phyloP scores from a whole-genome alignment of 2,888 invertebrate species.

The Perithous albicinctus region DNA sequence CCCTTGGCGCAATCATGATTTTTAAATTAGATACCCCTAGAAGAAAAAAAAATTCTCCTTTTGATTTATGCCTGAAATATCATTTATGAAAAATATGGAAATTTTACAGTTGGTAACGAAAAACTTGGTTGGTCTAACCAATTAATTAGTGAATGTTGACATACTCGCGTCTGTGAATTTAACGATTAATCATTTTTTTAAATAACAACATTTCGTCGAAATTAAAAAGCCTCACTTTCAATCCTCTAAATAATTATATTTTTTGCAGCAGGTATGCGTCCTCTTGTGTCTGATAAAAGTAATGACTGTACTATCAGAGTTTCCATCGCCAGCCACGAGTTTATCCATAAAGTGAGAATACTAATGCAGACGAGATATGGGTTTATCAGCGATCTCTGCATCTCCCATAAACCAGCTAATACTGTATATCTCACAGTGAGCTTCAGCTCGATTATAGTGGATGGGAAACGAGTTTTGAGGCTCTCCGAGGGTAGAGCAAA shows the following conservation, averaged over 20 bases:
- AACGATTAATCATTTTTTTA: too few relatives aligned
- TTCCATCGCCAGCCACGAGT: neutral
- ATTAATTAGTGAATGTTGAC: too few relatives aligned
- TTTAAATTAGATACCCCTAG: too few relatives aligned
- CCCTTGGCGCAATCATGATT: too few relatives aligned
- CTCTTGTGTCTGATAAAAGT: neutral
- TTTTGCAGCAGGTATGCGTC: neutral
- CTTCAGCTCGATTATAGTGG: slow-evolving; percentile 29
- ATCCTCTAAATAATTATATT: too few relatives aligned
- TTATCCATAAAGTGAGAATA: slow-evolving; percentile 1
- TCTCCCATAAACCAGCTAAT: slow-evolving; percentile 22
- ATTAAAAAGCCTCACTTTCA: neutral
- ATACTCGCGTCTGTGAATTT: too few relatives aligned
- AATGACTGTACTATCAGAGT: neutral
- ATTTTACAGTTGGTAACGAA: neutral
- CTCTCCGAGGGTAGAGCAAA: slow-evolving; percentile 21
- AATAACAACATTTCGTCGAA: neutral
- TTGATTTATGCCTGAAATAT: too few relatives aligned
- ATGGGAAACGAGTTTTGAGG: slow-evolving; percentile 28
- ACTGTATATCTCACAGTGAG: slow-evolving; percentile 14
- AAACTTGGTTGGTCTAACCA: neutral
- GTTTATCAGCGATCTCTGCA: slow-evolving; percentile 6
- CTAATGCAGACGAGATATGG: neutral
- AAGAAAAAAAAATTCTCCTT: too few relatives aligned
- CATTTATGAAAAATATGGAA: too few relatives aligned